Percentiles rank a stretch among this genome's conserved stretches.
Conservation (phyloP, 2,797 vertebrate genomes). For the Scomberomorus guttatus region DNA sequence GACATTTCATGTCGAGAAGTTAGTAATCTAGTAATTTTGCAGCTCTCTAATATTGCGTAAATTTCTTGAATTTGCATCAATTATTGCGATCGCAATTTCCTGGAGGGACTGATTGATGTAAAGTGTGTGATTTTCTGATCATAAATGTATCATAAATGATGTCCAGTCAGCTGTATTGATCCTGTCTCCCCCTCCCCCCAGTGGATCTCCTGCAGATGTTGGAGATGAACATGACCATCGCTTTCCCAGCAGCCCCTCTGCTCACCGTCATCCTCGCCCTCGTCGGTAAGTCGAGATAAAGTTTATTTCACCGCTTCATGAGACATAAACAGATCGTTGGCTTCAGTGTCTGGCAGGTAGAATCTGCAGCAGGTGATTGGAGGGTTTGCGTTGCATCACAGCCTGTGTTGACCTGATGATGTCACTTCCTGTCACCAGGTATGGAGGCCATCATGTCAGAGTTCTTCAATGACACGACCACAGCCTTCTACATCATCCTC, state of each 20-base stretch:
- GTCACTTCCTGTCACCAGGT: conserved; percentile 81
- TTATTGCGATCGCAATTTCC: too few relatives aligned
- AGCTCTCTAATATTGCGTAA: too few relatives aligned
- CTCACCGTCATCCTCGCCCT: conserved; percentile 98
- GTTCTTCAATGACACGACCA: conserved; percentile 98
- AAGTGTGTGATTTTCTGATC: too few relatives aligned
- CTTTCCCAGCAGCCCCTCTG: conserved; percentile 96
- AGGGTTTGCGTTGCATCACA: background rate
- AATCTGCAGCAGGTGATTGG: too few relatives aligned
- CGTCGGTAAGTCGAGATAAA: conserved; percentile 86
- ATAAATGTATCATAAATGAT: too few relatives aligned
- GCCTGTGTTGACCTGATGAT: conserved; percentile 1
- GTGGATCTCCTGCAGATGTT: conserved; percentile 99
- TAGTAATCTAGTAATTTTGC: too few relatives aligned
- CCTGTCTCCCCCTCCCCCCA: conserved; percentile 66
- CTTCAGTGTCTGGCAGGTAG: too few relatives aligned
- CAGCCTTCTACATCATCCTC: conserved; percentile 98
- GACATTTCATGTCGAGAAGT: too few relatives aligned
- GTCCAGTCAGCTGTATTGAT: conserved; percentile 1
- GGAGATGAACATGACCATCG: conserved; percentile 99
- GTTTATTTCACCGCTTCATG: background rate
- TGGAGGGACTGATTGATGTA: too few relatives aligned
- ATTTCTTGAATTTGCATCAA: too few relatives aligned
- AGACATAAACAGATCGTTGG: background rate
- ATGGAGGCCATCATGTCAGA: conserved; percentile 99